phyloP scores from a whole-genome alignment of 2,888 invertebrate species.

The Sisyra terminalis region DNA sequence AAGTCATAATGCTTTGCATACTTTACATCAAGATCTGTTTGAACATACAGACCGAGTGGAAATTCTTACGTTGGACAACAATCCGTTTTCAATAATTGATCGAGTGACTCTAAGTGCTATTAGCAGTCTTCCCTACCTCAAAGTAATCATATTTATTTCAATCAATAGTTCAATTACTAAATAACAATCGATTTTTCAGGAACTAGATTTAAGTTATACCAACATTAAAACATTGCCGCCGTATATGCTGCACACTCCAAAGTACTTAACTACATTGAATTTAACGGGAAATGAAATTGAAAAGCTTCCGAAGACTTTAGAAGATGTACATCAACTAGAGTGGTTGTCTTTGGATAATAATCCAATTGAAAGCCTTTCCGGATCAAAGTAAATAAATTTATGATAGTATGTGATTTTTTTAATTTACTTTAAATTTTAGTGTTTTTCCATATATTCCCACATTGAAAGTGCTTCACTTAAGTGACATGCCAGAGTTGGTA shows the following conservation, averaged over 20 bases:
- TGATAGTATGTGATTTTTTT: not conserved
- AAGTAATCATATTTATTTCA: slow-evolving; percentile 30
- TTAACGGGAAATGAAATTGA: slow-evolving; percentile 42
- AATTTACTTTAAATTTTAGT: slow-evolving; percentile 24
- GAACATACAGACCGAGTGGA: slow-evolving; percentile 53
- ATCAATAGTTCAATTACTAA: slow-evolving; percentile 5
- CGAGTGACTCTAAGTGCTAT: slow-evolving; percentile 45
- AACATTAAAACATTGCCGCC: slow-evolving; percentile 42
- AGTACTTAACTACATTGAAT: slow-evolving; percentile 44
- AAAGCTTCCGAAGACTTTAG: slow-evolving; percentile 40
- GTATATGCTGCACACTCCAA: slow-evolving; percentile 48
- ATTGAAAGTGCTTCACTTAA: slow-evolving; percentile 48
- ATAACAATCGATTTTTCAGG: slow-evolving; percentile 25
- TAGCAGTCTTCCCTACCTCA: slow-evolving; percentile 40
- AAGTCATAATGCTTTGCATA: slow-evolving; percentile 52
- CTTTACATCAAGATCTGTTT: slow-evolving; percentile 54
- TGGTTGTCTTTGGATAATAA: slow-evolving; percentile 52
- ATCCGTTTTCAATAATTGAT: slow-evolving; percentile 53
- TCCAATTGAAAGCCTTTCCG: slow-evolving; percentile 30
- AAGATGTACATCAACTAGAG: slow-evolving; percentile 38
- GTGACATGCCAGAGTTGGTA: slow-evolving; percentile 42
- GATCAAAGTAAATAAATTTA: slow-evolving; percentile 12
- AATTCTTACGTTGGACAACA: slow-evolving; percentile 51
- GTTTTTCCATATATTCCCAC: slow-evolving; percentile 45
- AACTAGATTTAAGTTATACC: slow-evolving; percentile 52